These are phyloP conservation scores for Echiichthys vipera DNA, from an alignment of 2,797 vertebrate species.

Conservation along the genomic window DNA sequence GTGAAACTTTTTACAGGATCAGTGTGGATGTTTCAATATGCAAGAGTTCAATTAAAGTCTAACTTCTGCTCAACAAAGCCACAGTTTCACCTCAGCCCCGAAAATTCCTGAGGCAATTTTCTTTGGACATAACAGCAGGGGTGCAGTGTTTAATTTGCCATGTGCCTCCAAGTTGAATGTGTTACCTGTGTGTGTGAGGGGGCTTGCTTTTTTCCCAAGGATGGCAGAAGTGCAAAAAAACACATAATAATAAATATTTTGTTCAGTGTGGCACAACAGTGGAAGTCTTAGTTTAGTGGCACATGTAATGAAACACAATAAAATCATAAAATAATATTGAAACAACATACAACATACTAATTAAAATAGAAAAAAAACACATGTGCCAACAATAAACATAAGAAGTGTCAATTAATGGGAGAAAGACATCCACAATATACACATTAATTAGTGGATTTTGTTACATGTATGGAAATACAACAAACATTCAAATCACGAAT, in stretches of 20 bases:
- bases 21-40: slow-evolving; percentile 64
- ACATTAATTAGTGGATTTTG: background rate
- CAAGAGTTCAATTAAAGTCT: slow-evolving; percentile 61
- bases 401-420: background rate
- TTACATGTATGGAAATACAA: background rate
- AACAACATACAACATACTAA: background rate
- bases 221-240: background rate
- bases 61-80: slow-evolving; percentile 50
- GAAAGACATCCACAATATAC: background rate
- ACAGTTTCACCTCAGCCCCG: slow-evolving; percentile 16
- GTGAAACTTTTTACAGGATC: slow-evolving; percentile 56
- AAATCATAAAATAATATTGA: background rate
- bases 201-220: background rate
- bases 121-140: slow-evolving; percentile 23
- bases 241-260: no score
- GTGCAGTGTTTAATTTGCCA: slow-evolving; percentile 7
- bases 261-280: background rate
- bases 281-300: background rate
- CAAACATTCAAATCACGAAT: background rate
- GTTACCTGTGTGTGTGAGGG: background rate
- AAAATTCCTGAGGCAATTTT: slow-evolving; percentile 31
- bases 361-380: background rate
- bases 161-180: background rate
- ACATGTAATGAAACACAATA: background rate
- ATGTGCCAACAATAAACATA: background rate